Evolutionary conservation across 1,140 invertebrate genomes (phyloP).

Genomic region (Adelges cooleyi): DNA sequence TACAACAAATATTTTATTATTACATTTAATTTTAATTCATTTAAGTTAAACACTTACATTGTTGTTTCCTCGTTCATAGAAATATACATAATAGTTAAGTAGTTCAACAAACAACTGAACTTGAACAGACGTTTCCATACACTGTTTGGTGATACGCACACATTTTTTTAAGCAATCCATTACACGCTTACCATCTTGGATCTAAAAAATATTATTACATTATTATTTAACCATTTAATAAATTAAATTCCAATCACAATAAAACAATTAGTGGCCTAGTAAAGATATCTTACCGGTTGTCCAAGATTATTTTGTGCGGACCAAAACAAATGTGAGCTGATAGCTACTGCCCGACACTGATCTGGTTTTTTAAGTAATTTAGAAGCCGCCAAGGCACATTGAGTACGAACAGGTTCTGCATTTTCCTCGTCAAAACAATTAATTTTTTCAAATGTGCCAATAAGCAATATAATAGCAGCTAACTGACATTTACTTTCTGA

Average conservation of each 20-base stretch:
- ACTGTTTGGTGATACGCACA: conserved; percentile 86
- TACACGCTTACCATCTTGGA: conserved; percentile 81
- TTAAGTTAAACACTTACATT: conserved; percentile 47
- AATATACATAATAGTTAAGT: conserved; percentile 87
- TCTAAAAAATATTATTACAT: conserved; percentile 41
- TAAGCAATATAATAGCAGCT: conserved; percentile 88
- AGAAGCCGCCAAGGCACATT: conserved; percentile 85
- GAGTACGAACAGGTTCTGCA: conserved; percentile 88
- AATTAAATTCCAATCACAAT: not conserved
- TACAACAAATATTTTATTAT: conserved; percentile 21
- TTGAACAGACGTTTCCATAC: conserved; percentile 94
- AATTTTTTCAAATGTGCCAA: conserved; percentile 91
- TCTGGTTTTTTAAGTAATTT: conserved; percentile 96
- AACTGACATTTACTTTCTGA: conserved; percentile 94
- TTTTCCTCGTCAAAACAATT: conserved; percentile 90
- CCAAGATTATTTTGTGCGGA: conserved; percentile 67
- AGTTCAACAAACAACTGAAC: conserved; percentile 91
- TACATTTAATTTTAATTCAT: not conserved
- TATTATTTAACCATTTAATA: not conserved
- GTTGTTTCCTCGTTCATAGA: conserved; percentile 84
- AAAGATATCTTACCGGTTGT: conserved; percentile 46
- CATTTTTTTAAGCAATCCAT: conserved; percentile 94
- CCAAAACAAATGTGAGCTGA: conserved; percentile 94
- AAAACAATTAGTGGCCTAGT: not conserved
- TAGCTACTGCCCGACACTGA: conserved; percentile 82